phyloP scores from a whole-genome alignment of 2,888 invertebrate genomes.

The Eurytoma adleriae region DNA sequence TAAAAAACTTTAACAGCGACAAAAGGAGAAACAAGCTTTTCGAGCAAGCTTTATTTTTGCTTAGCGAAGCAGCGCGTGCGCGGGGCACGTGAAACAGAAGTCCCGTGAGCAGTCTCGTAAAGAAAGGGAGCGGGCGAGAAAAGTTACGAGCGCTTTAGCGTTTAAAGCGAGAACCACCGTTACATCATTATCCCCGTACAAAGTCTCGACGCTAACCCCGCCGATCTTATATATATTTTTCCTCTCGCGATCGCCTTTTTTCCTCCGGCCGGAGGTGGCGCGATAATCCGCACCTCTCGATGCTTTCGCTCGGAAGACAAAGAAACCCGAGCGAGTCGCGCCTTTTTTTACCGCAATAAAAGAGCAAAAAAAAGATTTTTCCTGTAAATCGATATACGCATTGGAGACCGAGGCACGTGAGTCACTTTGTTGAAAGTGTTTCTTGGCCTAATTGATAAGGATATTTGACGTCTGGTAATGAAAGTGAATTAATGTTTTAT shows the following conservation, averaged over 20 bases:
- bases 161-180: constrained; percentile 38
- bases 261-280: no score
- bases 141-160: constrained; percentile 45
- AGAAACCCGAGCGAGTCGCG: background rate
- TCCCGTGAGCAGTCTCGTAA: constrained; percentile 25
- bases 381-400: no score
- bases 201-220: background rate
- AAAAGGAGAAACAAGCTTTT: background rate
- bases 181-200: constrained; percentile 44
- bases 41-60: background rate
- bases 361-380: no score
- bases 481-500: no score
- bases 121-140: constrained; percentile 26
- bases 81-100: constrained; percentile 13
- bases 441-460: no score
- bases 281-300: no score
- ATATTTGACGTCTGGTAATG: no score
- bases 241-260: background rate
- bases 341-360: no score
- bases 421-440: no score
- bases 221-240: constrained; percentile 12
- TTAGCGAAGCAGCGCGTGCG: constrained; percentile 10
- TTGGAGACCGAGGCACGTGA: no score
- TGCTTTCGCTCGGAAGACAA: background rate
- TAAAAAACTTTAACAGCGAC: background rate